Conservation (phyloP, 2,113 vertebrate species). For the Centropristis striata region DNA sequence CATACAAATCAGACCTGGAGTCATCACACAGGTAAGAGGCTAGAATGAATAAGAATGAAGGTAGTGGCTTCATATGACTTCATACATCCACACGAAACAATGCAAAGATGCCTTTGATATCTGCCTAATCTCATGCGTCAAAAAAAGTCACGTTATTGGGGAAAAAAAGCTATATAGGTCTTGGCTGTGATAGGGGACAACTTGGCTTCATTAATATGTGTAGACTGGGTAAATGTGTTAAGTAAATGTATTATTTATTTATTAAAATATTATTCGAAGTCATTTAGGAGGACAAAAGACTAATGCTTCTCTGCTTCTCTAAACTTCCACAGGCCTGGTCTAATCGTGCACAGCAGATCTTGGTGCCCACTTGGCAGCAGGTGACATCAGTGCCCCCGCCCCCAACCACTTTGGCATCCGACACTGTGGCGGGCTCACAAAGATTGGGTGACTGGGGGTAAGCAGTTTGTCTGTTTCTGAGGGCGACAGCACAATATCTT, state of each 20-base stretch:
- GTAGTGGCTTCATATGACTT: too few relatives aligned
- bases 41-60: not conserved
- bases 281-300: not conserved
- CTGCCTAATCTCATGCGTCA: too few relatives aligned
- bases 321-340: conserved; percentile 90
- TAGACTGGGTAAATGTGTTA: not conserved
- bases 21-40: conserved; percentile 92
- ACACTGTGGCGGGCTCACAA: conserved; percentile 93
- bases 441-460: conserved; percentile 98
- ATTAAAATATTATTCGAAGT: not conserved
- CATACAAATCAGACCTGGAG: conserved; percentile 93
- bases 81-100: too few relatives aligned
- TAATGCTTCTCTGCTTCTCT: conserved; percentile 1
- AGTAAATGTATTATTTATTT: not conserved
- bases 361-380: conserved; percentile 97
- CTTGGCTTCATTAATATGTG: not conserved
- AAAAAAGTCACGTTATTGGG: too few relatives aligned
- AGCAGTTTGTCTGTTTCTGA: conserved; percentile 62
- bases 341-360: conserved; percentile 92
- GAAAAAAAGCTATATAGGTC: too few relatives aligned
- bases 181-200: too few relatives aligned
- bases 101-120: too few relatives aligned
- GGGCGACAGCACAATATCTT: not conserved
- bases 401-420: conserved; percentile 89
- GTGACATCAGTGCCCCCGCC: conserved; percentile 90